phyloP scores from a whole-genome alignment of 2,888 invertebrate species.

The Drosophila buzzatii region DNA sequence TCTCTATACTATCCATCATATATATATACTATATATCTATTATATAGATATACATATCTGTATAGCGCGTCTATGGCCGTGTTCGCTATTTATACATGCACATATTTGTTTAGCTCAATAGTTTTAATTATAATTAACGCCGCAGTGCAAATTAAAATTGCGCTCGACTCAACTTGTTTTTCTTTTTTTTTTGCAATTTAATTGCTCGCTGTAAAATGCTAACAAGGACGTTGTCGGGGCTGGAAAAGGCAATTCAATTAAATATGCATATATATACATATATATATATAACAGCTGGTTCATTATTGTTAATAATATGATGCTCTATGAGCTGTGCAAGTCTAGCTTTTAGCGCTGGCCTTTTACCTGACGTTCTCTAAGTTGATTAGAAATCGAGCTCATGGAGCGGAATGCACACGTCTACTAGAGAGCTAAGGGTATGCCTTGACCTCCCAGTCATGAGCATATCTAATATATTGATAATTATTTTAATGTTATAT shows the following conservation, averaged over 20 bases:
- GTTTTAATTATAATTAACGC: slow-evolving; percentile 81
- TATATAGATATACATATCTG: slow-evolving; percentile 15
- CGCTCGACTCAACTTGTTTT: slow-evolving; percentile 17
- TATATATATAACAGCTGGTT: not conserved
- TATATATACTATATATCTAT: not conserved
- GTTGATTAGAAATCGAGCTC: not conserved
- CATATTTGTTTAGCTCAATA: slow-evolving; percentile 64
- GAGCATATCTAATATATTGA: not conserved
- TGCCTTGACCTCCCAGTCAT: not conserved
- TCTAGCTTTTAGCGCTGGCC: not conserved
- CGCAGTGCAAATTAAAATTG: slow-evolving; percentile 64
- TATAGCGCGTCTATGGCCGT: slow-evolving; percentile 21
- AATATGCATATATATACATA: not conserved
- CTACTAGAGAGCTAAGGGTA: not conserved
- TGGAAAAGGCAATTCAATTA: not conserved
- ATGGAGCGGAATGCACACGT: not conserved
- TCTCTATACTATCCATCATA: slow-evolving; percentile 11
- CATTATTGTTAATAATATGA: slow-evolving; percentile 3
- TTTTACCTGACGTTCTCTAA: not conserved
- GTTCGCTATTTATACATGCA: slow-evolving; percentile 44
- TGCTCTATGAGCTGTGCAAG: not conserved
- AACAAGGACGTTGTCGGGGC: slow-evolving; percentile 25
- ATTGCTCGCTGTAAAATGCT: slow-evolving; percentile 12
- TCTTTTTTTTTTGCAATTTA: slow-evolving; percentile 25
- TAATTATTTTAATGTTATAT: not conserved